phyloP scores from a whole-genome alignment of 2,888 invertebrate species.

The Sinotaia quadrata region DNA sequence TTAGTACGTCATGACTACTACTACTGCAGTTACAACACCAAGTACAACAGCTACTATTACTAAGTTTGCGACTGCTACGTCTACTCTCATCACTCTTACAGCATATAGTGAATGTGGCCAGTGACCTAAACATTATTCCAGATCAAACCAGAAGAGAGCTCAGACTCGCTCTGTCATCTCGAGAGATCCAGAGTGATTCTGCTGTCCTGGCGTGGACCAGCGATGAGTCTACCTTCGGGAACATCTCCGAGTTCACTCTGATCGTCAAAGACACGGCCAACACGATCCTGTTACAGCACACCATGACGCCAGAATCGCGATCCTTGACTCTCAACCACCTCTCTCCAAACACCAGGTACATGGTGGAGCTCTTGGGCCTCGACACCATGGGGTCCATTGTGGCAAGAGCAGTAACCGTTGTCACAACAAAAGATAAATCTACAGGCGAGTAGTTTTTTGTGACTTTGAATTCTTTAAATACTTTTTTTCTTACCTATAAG shows the following conservation, averaged over 20 bases:
- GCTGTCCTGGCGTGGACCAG: slow-evolving; percentile 14
- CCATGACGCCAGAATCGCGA: slow-evolving; percentile 19
- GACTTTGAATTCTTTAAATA: background rate
- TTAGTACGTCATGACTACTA: too few species aligned
- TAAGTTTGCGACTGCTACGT: too few species aligned
- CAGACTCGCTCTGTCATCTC: slow-evolving; percentile 2
- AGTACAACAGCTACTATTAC: too few species aligned
- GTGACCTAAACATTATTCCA: background rate
- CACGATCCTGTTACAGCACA: slow-evolving; percentile 17
- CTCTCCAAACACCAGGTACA: slow-evolving; percentile 9
- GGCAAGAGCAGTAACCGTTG: background rate
- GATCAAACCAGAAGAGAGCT: background rate
- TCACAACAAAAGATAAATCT: background rate
- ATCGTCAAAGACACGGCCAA: slow-evolving; percentile 13
- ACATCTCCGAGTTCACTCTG: background rate
- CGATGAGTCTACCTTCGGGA: background rate
- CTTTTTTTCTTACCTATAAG: too few species aligned
- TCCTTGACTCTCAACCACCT: slow-evolving; percentile 17
- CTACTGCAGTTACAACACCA: too few species aligned
- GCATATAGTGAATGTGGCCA: background rate
- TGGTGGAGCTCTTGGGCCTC: slow-evolving; percentile 17
- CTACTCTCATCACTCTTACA: too few species aligned
- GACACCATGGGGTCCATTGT: slow-evolving; percentile 10
- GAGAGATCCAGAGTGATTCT: slow-evolving; percentile 2
- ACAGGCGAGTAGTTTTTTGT: background rate